Percentiles rank a stretch among this genome's conserved stretches.
Evolutionary conservation across 2,888 invertebrate species (phyloP).

Genomic region (Ecliptopera silaceata): DNA sequence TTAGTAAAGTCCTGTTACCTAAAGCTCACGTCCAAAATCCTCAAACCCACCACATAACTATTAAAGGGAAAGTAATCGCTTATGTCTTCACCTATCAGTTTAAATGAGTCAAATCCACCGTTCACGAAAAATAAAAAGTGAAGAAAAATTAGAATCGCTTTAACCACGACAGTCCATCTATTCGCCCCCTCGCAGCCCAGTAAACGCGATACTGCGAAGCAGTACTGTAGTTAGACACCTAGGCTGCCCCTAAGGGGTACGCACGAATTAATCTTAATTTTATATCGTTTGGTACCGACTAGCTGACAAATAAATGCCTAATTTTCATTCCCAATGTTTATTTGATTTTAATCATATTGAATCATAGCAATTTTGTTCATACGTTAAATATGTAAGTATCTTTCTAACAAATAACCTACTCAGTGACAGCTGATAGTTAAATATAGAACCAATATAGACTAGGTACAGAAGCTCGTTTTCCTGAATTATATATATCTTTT

Average conservation of each 20-base stretch:
- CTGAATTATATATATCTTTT: no score
- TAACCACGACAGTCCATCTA: slow-evolving; percentile 75
- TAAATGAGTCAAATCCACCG: slow-evolving; percentile 34
- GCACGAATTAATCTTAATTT: neutral
- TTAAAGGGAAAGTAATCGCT: slow-evolving; percentile 14
- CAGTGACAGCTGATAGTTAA: no score
- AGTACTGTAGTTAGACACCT: slow-evolving; percentile 9
- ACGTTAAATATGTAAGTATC: no score
- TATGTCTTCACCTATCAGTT: slow-evolving; percentile 26
- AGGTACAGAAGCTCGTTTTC: no score
- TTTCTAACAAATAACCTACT: no score
- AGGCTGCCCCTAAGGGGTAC: neutral
- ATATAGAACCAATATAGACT: no score
- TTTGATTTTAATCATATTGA: no score
- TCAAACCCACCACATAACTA: neutral
- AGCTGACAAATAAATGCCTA: neutral
- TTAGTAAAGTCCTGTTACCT: no score
- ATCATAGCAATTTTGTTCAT: no score
- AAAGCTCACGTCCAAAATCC: no score
- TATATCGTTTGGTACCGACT: neutral
- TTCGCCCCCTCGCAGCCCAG: slow-evolving; percentile 47
- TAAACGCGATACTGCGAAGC: slow-evolving; percentile 59
- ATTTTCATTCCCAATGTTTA: no score
- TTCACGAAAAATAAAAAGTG: slow-evolving; percentile 59
- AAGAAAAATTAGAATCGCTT: slow-evolving; percentile 72